phyloP scores from a whole-genome alignment of 1,140 invertebrate genomes.

The Proctacanthus coquilletti region DNA sequence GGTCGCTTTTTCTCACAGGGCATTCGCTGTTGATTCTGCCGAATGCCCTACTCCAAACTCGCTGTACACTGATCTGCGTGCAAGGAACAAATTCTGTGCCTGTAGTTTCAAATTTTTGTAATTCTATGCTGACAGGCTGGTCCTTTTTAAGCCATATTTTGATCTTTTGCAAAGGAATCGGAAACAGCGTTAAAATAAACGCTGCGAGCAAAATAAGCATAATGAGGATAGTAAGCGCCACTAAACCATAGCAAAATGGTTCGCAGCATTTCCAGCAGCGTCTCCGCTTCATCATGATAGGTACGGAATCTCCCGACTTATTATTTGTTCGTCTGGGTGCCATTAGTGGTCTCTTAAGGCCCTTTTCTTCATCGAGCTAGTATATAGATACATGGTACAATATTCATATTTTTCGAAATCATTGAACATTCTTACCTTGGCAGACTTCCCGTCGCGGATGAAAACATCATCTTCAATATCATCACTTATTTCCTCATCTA shows the following conservation, averaged over 20 bases:
- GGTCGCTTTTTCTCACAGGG: conserved; percentile 51
- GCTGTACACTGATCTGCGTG: conserved; percentile 46
- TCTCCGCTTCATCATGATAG: conserved; percentile 32
- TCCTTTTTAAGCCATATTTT: conserved; percentile 36
- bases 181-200: conserved; percentile 48
- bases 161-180: conserved; percentile 40
- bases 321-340: conserved; percentile 42
- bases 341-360: conserved; percentile 59
- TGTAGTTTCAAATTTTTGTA: conserved; percentile 4
- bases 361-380: conserved; percentile 49
- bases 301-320: conserved; percentile 27
- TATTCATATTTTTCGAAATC: too few species aligned
- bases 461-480: conserved; percentile 67
- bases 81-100: conserved; percentile 41
- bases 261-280: conserved; percentile 39
- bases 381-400: too few species aligned
- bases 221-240: conserved; percentile 37
- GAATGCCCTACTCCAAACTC: conserved; percentile 56
- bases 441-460: conserved; percentile 49
- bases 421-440: conserved; percentile 15
- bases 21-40: conserved; percentile 63
- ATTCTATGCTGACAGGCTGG: conserved; percentile 4
- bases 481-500: conserved; percentile 28
- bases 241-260: conserved; percentile 43
- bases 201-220: conserved; percentile 42